A percentile compares a stretch with the other conserved stretches of the same genome.
Evolutionary conservation across 2,888 invertebrate genomes (phyloP).

Genomic region (Sisyra terminalis): DNA sequence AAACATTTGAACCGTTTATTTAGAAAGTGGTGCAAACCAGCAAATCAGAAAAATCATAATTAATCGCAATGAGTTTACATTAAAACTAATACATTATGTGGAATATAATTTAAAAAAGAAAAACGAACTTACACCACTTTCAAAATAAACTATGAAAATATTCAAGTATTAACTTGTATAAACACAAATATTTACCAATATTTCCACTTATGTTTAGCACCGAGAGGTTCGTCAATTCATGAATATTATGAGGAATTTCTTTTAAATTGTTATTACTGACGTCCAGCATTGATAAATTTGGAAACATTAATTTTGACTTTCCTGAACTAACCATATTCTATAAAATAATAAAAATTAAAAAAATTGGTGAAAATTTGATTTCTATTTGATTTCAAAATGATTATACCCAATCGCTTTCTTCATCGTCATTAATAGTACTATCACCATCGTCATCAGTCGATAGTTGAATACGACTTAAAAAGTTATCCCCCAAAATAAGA

Average conservation of each 20-base stretch:
- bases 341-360: too few species aligned
- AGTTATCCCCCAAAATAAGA: conserved; percentile 73
- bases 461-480: conserved; percentile 60
- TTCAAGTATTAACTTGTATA: too few species aligned
- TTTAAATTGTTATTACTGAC: conserved; percentile 73
- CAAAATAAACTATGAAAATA: too few species aligned
- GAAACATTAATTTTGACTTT: conserved; percentile 67
- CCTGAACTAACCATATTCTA: conserved; percentile 31
- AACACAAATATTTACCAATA: conserved; percentile 35
- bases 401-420: conserved; percentile 40
- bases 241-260: conserved; percentile 67
- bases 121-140: too few species aligned
- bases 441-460: conserved; percentile 68
- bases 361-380: too few species aligned
- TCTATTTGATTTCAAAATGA: too few species aligned
- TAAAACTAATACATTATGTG: neutral
- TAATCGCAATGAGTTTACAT: too few species aligned
- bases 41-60: too few species aligned
- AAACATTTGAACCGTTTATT: too few species aligned
- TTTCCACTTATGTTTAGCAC: conserved; percentile 87
- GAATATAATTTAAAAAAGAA: neutral
- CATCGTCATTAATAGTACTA: conserved; percentile 35
- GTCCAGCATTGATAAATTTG: conserved; percentile 88
- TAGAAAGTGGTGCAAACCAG: too few species aligned
- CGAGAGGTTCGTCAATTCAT: conserved; percentile 75